Conservation (phyloP, 2,797 vertebrate species). For the Saxicola maurus region DNA sequence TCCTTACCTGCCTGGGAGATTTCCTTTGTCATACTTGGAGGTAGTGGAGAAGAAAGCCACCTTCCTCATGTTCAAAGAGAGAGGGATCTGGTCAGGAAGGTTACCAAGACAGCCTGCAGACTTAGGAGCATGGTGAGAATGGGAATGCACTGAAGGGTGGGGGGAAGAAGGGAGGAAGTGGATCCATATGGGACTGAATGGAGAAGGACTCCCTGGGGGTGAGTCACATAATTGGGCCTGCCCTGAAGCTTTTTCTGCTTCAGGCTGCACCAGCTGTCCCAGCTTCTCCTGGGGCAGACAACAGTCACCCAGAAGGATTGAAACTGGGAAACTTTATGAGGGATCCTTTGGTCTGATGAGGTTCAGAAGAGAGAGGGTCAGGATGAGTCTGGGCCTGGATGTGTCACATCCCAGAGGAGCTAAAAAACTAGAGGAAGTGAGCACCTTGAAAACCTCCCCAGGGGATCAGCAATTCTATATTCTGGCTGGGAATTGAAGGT, state of each 20-base stretch:
- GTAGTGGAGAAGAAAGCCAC: background rate
- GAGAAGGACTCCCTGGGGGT: background rate
- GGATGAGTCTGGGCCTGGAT: background rate
- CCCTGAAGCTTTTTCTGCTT: background rate
- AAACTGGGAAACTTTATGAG: background rate
- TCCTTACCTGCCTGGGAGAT: rapidly evolving
- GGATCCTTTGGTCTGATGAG: background rate
- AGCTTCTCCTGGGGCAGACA: background rate
- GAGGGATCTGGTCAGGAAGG: background rate
- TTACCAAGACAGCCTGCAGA: background rate
- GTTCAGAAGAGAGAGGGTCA: background rate
- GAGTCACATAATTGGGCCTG: background rate
- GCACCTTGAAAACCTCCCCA: background rate
- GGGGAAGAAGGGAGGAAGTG: rapidly evolving
- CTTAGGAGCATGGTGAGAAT: background rate
- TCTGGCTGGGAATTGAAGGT: background rate
- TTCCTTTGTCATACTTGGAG: background rate
- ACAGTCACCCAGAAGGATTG: rapidly evolving
- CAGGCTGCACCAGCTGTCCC: background rate
- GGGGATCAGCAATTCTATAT: rapidly evolving
- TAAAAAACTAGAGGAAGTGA: background rate
- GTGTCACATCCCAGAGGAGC: background rate
- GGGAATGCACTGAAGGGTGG: too few relatives aligned
- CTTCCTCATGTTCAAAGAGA: background rate
- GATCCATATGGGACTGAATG: too few relatives aligned